Base-by-base conservation (phyloP, 1,140 invertebrate genomes). In the Lasaia peninsularis region DNA sequence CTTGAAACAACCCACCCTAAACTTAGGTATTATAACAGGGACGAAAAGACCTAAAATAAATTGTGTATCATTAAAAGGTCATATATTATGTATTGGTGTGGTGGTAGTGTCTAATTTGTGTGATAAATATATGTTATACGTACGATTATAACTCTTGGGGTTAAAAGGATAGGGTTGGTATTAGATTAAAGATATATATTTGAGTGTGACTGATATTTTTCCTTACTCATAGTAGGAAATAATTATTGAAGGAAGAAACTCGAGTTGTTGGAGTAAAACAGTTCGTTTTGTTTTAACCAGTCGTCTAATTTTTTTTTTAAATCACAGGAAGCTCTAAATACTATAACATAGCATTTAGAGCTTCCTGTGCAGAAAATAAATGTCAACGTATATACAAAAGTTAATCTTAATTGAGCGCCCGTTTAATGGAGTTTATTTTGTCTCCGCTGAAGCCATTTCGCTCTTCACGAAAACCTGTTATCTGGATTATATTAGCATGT, bases 181-280 rank as follows among this genome's bases (percentile, higher is more conserved):
- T 54, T 54, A 54, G 52, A 54, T 21, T 40, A 31, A 55, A 24
- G 50, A 32, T 52, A 52, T 52, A 28, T 54, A 54, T 14, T 37
- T 37, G 18, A 31, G 53, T 55, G 53, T 55, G 53, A 55, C 53
- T 55, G 53, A 55, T 44, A 44, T 20, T 40, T 40, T 44, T 44
- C 18, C 37, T 20, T 44, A 44, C 37, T 20, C 18, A 2, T 18
- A 20, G 2, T 18, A 10, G 37, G 37, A 44, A 44, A 44, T 20
- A 44, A 14, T 44, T 10, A 44, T 44, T 44, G 10, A 44, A 18
- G 4, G 10, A 20, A 8, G 9, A 9, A 18, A 2, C 9, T 16
- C 3, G 12, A n/a, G 5, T 37, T 8, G 12, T 16, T 7, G 8
- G 5, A 8, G 14, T 37, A 37, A 37, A 14, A 0, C 34, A n/a